These are phyloP conservation scores for Eufriesea mexicana DNA, from an alignment of 1,140 invertebrate genomes.

Conservation along the genomic window DNA sequence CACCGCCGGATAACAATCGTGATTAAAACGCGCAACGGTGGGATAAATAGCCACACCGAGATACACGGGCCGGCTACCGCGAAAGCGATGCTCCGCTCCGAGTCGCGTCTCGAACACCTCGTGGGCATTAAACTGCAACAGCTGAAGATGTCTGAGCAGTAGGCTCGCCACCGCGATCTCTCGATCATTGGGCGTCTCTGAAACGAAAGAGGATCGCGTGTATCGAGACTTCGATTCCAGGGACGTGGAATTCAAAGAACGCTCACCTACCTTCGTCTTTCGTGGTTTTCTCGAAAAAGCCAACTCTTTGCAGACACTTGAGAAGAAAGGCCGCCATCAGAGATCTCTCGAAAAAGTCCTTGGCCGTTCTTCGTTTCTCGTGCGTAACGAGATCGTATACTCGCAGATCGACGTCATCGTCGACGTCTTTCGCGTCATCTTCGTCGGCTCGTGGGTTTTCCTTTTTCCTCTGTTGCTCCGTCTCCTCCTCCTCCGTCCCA, in stretches of 20 bases:
- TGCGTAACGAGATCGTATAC: conserved; percentile 89
- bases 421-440: conserved; percentile 58
- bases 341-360: conserved; percentile 90
- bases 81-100: conserved; percentile 82
- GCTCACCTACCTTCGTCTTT: conserved; percentile 52
- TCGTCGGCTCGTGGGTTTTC: too few species aligned
- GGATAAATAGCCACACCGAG: conserved; percentile 92
- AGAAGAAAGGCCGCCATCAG: conserved; percentile 91
- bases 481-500: too few species aligned
- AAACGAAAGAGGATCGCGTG: conserved; percentile 15
- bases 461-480: too few species aligned
- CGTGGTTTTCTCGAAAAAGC: conserved; percentile 83
- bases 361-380: conserved; percentile 83
- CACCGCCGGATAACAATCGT: conserved; percentile 92
- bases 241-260: too few species aligned
- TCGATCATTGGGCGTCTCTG: conserved; percentile 60
- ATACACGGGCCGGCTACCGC: conserved; percentile 83
- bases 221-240: too few species aligned
- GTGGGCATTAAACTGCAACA: conserved; percentile 95
- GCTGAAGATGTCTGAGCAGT: conserved; percentile 88
- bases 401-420: conserved; percentile 71
- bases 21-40: conserved; percentile 92
- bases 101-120: conserved; percentile 90
- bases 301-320: conserved; percentile 86
- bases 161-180: conserved; percentile 85